A percentile compares a stretch with the other conserved stretches of the same genome.
Conservation (phyloP, 2,113 vertebrate genomes). For the Natator depressus region DNA sequence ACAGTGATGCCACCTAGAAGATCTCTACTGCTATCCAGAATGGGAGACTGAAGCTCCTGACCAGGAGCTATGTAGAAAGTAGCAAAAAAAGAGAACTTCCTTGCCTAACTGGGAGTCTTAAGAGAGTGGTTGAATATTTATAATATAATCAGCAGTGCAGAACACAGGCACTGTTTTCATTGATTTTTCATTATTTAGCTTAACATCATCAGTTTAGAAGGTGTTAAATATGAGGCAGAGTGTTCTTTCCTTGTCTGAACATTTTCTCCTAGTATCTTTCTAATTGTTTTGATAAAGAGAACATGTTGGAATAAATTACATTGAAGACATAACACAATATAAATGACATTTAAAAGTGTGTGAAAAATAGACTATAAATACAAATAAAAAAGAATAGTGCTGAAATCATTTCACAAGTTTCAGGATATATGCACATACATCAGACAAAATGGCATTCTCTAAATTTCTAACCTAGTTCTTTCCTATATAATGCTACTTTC, state of each 20-base stretch:
- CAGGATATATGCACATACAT: neutral
- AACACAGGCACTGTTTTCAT: neutral
- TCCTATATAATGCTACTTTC: slow-evolving; percentile 40
- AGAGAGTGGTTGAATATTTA: neutral
- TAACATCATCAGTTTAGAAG: neutral
- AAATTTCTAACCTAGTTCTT: slow-evolving; percentile 52
- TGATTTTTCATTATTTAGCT: neutral
- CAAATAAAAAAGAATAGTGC: neutral
- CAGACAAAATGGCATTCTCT: slow-evolving; percentile 37
- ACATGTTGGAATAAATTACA: neutral
- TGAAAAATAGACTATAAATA: neutral
- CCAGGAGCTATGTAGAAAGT: neutral
- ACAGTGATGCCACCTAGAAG: neutral
- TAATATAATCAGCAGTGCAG: neutral
- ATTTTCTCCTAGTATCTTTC: neutral
- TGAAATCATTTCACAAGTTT: neutral
- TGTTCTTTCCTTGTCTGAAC: neutral
- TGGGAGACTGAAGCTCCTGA: neutral
- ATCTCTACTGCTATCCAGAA: neutral
- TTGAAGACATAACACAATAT: neutral
- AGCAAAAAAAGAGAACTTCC: neutral
- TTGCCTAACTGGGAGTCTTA: neutral
- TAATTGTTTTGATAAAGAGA: neutral
- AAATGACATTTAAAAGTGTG: neutral
- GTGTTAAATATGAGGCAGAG: neutral